A percentile compares a stretch with the other conserved stretches of the same genome.
phyloP scores from a whole-genome alignment of 2,797 vertebrate species.

The Xenops minutus region DNA sequence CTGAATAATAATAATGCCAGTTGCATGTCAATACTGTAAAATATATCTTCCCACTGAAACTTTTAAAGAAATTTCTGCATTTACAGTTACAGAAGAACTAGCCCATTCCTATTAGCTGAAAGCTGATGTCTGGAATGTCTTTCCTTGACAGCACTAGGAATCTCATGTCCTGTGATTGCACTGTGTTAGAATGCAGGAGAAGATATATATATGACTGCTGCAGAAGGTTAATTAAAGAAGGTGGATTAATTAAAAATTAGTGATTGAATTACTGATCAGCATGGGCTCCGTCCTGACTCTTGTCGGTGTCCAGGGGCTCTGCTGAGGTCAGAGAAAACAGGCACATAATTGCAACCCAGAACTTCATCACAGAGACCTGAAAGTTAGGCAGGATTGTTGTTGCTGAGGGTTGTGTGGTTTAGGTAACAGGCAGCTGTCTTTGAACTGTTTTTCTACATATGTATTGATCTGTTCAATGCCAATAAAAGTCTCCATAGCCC shows the following conservation, averaged over 20 bases:
- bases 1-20: neutral
- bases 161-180: neutral
- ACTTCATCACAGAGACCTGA: neutral
- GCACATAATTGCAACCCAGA: neutral
- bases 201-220: neutral
- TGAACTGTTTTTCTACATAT: neutral
- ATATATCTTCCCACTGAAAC: neutral
- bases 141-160: neutral
- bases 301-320: neutral
- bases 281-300: neutral
- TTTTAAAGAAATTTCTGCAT: neutral
- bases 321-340: neutral
- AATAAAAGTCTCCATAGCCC: neutral
- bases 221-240: neutral
- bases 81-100: neutral
- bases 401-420: neutral
- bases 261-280: fast-evolving
- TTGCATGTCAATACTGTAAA: neutral
- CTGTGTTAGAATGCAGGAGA: neutral
- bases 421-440: neutral
- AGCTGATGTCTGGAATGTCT: neutral
- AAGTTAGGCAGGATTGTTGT: neutral
- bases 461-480: neutral
- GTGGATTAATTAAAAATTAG: neutral
- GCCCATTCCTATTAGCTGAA: neutral